Evolutionary conservation across 2,888 invertebrate genomes (phyloP).

Genomic region (Ceraclea dissimilis): DNA sequence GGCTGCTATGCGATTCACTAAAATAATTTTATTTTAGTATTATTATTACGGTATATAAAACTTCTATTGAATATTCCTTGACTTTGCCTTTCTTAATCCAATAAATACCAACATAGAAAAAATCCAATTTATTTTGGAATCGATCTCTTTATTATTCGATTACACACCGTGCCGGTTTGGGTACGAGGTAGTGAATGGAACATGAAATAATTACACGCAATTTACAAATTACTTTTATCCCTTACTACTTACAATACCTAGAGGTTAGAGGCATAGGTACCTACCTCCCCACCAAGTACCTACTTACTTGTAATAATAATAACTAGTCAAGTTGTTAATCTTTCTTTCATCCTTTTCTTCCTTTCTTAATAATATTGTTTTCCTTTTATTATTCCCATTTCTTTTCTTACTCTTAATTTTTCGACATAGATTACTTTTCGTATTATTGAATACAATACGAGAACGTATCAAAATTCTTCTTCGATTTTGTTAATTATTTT

Average conservation of each 20-base stretch:
- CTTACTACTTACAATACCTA: slow-evolving; percentile 8
- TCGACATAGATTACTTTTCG: too few species aligned
- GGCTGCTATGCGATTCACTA: too few species aligned
- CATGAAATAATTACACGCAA: slow-evolving; percentile 29
- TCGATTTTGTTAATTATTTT: too few species aligned
- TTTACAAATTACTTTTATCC: slow-evolving; percentile 25
- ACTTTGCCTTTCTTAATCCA: too few species aligned
- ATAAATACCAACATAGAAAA: too few species aligned
- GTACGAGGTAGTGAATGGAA: slow-evolving; percentile 6
- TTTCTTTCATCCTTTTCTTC: slow-evolving; percentile 12
- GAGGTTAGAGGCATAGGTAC: too few species aligned
- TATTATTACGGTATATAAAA: too few species aligned
- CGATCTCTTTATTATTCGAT: slow-evolving; percentile 1
- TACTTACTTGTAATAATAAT: slow-evolving; percentile 6
- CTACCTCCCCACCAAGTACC: too few species aligned
- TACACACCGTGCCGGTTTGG: not conserved
- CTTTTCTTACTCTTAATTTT: slow-evolving; percentile 12
- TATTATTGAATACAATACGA: too few species aligned
- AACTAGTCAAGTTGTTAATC: slow-evolving; percentile 13
- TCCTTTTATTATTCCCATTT: slow-evolving; percentile 5
- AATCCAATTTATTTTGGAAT: not conserved
- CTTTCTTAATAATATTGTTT: slow-evolving; percentile 10
- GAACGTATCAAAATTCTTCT: too few species aligned
- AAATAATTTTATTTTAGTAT: too few species aligned
- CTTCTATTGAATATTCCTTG: too few species aligned